A percentile compares a stretch with the other conserved stretches of the same genome.
These are phyloP conservation scores for Caenorhabditis auriculariae DNA, from an alignment of 2,888 invertebrate species.

Conservation along the genomic window DNA sequence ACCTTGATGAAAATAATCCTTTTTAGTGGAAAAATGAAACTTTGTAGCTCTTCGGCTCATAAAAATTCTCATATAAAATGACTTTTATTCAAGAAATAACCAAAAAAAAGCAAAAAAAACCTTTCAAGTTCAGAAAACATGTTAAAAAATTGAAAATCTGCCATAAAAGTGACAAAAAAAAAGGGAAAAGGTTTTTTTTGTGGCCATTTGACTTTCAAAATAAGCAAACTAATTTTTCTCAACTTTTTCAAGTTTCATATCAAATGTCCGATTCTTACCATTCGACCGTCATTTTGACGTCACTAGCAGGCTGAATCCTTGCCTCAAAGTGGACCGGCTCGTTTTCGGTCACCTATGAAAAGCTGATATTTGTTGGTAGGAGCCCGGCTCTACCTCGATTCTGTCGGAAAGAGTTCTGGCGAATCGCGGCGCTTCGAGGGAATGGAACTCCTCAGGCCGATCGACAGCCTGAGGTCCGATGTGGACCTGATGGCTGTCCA, in stretches of 20 bases:
- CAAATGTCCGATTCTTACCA: constrained; percentile 64
- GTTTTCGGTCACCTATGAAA: constrained; percentile 73
- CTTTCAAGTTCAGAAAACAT: too few relatives aligned
- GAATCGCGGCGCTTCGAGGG: constrained; percentile 58
- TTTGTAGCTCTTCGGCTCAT: too few relatives aligned
- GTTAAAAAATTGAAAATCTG: too few relatives aligned
- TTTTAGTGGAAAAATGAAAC: too few relatives aligned
- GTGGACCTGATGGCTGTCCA: constrained; percentile 74
- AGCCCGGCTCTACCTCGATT: constrained; percentile 30
- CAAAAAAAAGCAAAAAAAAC: too few relatives aligned
- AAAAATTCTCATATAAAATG: too few relatives aligned
- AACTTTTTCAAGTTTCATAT: background rate
- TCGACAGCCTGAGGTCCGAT: constrained; percentile 60
- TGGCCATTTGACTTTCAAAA: background rate
- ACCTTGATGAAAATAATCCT: too few relatives aligned
- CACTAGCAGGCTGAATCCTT: constrained; percentile 92
- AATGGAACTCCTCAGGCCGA: constrained; percentile 60
- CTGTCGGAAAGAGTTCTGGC: constrained; percentile 46
- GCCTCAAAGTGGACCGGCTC: constrained; percentile 96
- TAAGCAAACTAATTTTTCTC: background rate
- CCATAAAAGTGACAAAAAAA: too few relatives aligned
- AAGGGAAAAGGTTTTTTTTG: too few relatives aligned
- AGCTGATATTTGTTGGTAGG: background rate
- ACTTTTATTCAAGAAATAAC: too few relatives aligned
- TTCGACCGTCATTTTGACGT: constrained; percentile 81